phyloP scores from a whole-genome alignment of 2,113 vertebrate genomes.

The Sceloporus tristichus region DNA sequence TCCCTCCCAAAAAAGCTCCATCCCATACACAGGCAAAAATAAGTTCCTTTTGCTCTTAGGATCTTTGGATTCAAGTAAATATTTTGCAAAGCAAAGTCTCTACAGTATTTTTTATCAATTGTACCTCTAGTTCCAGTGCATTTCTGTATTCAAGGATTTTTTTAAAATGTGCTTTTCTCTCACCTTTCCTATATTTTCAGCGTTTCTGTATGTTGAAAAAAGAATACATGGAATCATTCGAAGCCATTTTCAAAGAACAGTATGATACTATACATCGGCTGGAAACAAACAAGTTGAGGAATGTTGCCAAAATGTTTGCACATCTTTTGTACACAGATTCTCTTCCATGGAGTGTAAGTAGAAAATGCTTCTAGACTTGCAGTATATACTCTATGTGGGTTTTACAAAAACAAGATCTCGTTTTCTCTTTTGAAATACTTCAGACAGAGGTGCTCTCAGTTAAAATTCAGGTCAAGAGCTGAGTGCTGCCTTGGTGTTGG shows the following conservation, averaged over 20 bases:
- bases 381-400: neutral
- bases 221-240: slow-evolving; percentile 98
- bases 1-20: neutral
- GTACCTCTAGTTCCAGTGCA: slow-evolving; percentile 9
- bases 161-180: slow-evolving; percentile 1
- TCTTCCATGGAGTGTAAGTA: slow-evolving; percentile 96
- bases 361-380: slow-evolving; percentile 22
- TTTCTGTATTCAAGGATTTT: slow-evolving; percentile 1
- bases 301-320: slow-evolving; percentile 97
- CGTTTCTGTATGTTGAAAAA: slow-evolving; percentile 98
- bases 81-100: slow-evolving; percentile 11
- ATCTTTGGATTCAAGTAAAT: neutral
- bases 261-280: slow-evolving; percentile 97
- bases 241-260: slow-evolving; percentile 95
- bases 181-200: slow-evolving; percentile 72
- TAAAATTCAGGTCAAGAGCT: neutral
- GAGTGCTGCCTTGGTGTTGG: neutral
- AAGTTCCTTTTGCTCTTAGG: neutral
- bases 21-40: neutral
- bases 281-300: slow-evolving; percentile 98
- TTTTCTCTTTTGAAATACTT: neutral
- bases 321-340: slow-evolving; percentile 98
- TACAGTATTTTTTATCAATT: slow-evolving; percentile 19
- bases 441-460: neutral
- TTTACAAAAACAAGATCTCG: neutral